Evolutionary conservation across 1,140 invertebrate genomes (phyloP).

Genomic region (Phthorimaea operculella): DNA sequence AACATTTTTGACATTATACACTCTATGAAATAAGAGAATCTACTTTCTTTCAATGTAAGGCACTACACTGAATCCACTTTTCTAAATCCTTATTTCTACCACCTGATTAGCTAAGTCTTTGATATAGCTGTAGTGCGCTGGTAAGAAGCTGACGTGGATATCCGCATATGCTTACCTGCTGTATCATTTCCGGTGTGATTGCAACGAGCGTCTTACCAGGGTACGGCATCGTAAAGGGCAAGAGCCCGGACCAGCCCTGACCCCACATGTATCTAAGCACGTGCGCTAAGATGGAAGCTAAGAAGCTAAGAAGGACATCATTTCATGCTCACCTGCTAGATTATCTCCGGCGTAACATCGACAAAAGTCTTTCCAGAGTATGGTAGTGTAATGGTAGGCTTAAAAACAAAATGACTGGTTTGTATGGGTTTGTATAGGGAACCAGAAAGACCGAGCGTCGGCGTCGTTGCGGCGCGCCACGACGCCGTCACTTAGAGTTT

Average conservation of each 20-base stretch:
- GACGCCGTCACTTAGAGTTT: too few relatives aligned
- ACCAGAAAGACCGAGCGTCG: too few relatives aligned
- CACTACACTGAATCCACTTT: too few relatives aligned
- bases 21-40: background rate
- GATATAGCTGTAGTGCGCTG: too few relatives aligned
- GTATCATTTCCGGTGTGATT: constrained; percentile 83
- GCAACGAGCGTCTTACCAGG: constrained; percentile 87
- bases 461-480: too few relatives aligned
- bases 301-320: constrained; percentile 82
- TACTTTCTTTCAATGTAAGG: background rate
- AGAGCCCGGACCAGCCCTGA: constrained; percentile 88
- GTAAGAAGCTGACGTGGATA: constrained; percentile 84
- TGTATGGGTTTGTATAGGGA: too few relatives aligned
- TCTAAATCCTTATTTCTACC: too few relatives aligned
- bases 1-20: background rate
- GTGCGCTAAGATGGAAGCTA: constrained; percentile 90
- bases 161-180: too few relatives aligned
- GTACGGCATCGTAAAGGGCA: constrained; percentile 86
- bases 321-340: constrained; percentile 82
- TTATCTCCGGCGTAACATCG: constrained; percentile 86
- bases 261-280: constrained; percentile 92
- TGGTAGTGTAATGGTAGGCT: too few relatives aligned
- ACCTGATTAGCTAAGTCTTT: too few relatives aligned
- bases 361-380: constrained; percentile 88
- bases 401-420: too few relatives aligned